Evolutionary conservation across 2,113 vertebrate genomes (phyloP).

Genomic region (Marcusenius ussheri): DNA sequence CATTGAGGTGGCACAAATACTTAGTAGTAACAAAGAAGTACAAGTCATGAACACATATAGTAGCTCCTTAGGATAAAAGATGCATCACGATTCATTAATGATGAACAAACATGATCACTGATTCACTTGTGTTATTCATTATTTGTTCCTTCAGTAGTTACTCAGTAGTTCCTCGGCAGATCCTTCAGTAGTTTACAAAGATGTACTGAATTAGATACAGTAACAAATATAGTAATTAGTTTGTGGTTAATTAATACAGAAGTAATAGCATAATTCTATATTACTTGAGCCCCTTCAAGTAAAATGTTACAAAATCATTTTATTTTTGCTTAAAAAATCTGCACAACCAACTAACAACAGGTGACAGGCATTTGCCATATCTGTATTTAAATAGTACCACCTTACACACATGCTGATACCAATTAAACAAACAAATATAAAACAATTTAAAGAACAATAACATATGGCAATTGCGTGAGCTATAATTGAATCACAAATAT

Average conservation of each 20-base stretch:
- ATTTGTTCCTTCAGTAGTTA: not conserved
- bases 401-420: not conserved
- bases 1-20: not conserved
- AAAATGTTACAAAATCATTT: not conserved
- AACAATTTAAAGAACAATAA: not conserved
- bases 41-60: not conserved
- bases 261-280: not conserved
- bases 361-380: not conserved
- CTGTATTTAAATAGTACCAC: not conserved
- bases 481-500: not conserved
- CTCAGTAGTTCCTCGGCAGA: not conserved
- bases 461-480: not conserved
- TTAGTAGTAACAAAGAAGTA: not conserved
- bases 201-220: not conserved
- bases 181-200: not conserved
- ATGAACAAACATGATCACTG: not conserved
- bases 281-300: not conserved
- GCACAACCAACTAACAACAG: not conserved
- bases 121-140: not conserved
- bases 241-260: not conserved
- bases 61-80: not conserved
- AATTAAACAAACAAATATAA: not conserved
- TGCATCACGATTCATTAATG: not conserved
- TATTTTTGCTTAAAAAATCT: not conserved
- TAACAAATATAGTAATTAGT: not conserved